Percentiles rank a stretch among this genome's conserved stretches.
Conservation (phyloP, 2,113 vertebrate genomes). For the Antechinus stuartii region DNA sequence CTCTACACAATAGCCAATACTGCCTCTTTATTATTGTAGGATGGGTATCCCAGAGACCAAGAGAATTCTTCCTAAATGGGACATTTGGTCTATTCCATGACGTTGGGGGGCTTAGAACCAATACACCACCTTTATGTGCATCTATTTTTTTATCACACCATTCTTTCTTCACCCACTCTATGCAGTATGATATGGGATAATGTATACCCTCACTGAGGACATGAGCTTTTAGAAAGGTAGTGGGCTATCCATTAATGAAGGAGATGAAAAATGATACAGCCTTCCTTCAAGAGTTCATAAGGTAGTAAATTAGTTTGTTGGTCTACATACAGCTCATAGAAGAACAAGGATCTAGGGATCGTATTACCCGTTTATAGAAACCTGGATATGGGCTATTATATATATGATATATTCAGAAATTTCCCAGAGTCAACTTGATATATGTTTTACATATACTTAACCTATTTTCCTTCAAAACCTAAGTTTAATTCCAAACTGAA, state of each 20-base stretch:
- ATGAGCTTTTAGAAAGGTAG: not conserved
- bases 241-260: not conserved
- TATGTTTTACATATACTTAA: not conserved
- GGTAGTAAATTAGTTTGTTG: not conserved
- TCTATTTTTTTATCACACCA: not conserved
- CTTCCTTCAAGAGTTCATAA: not conserved
- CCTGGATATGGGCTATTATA: not conserved
- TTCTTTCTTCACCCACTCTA: not conserved
- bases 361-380: not conserved
- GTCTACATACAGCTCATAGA: not conserved
- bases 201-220: not conserved
- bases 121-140: not conserved
- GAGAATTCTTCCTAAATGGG: not conserved
- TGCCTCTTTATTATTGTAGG: not conserved
- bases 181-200: not conserved
- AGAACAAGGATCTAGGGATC: not conserved
- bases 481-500: not conserved
- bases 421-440: not conserved
- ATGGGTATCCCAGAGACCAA: not conserved
- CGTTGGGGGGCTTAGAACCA: not conserved
- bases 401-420: not conserved
- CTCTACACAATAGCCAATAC: not conserved
- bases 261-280: not conserved
- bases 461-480: not conserved
- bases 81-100: not conserved